These are phyloP conservation scores for Ochropleura plecta DNA, from an alignment of 2,888 invertebrate species.

Conservation along the genomic window DNA sequence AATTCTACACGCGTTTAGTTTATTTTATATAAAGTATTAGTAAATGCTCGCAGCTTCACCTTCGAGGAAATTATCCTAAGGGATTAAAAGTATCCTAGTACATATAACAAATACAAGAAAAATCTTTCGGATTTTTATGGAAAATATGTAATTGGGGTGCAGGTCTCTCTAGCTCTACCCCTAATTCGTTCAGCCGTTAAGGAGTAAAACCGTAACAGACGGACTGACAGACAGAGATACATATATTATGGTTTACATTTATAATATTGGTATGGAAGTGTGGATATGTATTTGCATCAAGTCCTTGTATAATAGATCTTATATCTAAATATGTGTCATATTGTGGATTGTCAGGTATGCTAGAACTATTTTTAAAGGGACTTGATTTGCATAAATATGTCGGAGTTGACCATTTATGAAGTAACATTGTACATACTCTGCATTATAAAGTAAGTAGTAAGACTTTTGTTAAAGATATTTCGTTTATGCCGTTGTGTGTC, in stretches of 20 bases:
- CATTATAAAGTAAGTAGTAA: neutral
- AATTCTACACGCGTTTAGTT: conserved; percentile 57
- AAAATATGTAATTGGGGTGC: neutral
- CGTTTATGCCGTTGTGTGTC: neutral
- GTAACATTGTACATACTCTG: conserved; percentile 14
- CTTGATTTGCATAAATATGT: conserved; percentile 31
- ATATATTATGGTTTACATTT: neutral
- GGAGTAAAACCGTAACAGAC: neutral
- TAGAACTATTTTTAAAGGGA: conserved; percentile 16
- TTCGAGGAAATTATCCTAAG: neutral
- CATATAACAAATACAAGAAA: neutral
- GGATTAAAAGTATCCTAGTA: neutral
- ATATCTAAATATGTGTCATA: neutral
- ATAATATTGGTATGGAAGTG: conserved; percentile 7
- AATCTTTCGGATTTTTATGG: neutral
- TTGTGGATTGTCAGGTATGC: conserved; percentile 9
- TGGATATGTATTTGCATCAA: conserved; percentile 35
- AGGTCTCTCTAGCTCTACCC: neutral
- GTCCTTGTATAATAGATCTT: conserved; percentile 38
- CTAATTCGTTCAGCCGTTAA: neutral
- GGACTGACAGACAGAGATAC: neutral
- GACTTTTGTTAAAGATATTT: conserved; percentile 24
- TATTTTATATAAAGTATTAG: conserved; percentile 15
- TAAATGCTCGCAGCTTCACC: neutral
- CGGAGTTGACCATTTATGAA: conserved; percentile 19